phyloP scores from a whole-genome alignment of 2,113 vertebrate genomes.

The Oceanites oceanicus region DNA sequence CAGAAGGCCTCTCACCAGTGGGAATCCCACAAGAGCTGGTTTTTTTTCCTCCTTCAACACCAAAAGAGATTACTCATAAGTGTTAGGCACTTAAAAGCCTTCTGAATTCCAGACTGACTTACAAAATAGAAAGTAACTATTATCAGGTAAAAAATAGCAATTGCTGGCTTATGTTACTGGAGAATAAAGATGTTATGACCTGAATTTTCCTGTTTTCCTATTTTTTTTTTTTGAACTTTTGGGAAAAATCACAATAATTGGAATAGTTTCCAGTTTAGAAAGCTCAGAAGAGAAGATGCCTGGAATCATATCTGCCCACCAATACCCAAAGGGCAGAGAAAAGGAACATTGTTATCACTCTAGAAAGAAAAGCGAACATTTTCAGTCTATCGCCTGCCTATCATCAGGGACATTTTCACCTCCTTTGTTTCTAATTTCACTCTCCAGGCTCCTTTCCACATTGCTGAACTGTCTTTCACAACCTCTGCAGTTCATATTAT shows the following conservation, averaged over 20 bases:
- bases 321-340: background rate
- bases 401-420: background rate
- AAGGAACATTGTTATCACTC: background rate
- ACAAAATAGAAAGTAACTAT: background rate
- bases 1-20: background rate
- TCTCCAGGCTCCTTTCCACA: background rate
- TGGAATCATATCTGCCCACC: background rate
- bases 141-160: background rate
- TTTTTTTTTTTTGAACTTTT: background rate
- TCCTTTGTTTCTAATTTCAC: background rate
- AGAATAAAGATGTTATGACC: background rate
- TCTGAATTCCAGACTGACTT: background rate
- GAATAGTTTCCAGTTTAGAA: background rate
- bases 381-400: background rate
- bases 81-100: background rate
- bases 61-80: background rate
- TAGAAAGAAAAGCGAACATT: background rate
- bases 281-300: background rate
- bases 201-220: constrained; percentile 13
- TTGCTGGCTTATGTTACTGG: background rate
- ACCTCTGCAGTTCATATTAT: background rate
- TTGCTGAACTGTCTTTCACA: background rate
- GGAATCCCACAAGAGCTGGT: background rate
- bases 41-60: background rate
- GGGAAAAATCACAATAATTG: background rate